Conservation (phyloP, 2,113 vertebrate genomes). For the Caloenas nicobarica region DNA sequence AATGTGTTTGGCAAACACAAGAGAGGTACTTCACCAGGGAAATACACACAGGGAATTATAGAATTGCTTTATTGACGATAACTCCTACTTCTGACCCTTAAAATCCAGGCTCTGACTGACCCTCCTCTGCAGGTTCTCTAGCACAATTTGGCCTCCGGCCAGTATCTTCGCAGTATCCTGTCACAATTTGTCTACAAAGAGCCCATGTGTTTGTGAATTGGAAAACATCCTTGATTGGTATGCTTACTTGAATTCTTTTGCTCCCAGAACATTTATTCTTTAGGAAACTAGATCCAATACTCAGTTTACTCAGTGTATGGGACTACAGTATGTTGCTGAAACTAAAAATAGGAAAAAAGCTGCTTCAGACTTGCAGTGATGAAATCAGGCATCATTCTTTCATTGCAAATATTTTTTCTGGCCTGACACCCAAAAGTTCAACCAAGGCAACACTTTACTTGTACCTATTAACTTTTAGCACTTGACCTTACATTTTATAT, state of each 20-base stretch:
- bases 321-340: neutral
- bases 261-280: neutral
- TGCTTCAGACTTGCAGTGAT: neutral
- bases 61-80: neutral
- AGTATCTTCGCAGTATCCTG: neutral
- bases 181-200: neutral
- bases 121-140: neutral
- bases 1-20: neutral
- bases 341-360: neutral
- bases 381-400: neutral
- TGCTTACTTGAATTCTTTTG: neutral
- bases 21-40: neutral
- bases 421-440: neutral
- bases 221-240: neutral
- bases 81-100: neutral
- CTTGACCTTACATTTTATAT: neutral
- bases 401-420: neutral
- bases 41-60: neutral
- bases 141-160: neutral
- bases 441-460: neutral
- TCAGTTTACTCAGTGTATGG: neutral
- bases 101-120: neutral
- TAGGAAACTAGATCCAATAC: neutral
- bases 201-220: neutral
- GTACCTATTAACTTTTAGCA: neutral